Evolutionary conservation across 2,113 vertebrate species (phyloP).

Genomic region (Aramus guarauna): DNA sequence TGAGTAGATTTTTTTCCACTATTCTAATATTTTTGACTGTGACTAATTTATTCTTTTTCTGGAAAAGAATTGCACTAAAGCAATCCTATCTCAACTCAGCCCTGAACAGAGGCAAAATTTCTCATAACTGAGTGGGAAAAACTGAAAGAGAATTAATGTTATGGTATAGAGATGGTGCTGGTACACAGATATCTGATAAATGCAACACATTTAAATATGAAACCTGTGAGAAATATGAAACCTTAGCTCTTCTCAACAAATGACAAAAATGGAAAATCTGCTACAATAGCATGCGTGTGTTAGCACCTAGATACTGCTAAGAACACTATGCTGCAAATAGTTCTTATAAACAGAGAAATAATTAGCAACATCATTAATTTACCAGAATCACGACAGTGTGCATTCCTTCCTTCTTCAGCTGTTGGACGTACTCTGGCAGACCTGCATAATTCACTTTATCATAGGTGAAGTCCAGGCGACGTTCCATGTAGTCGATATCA

Average conservation of each 20-base stretch:
- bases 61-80: neutral
- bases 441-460: conserved; percentile 77
- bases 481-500: conserved; percentile 89
- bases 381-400: conserved; percentile 86
- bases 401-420: conserved; percentile 81
- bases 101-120: neutral
- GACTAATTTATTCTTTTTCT: neutral
- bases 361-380: neutral
- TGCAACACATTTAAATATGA: neutral
- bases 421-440: conserved; percentile 80
- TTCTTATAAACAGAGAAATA: neutral
- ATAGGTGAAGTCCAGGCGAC: conserved; percentile 85
- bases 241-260: neutral
- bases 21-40: neutral
- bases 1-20: neutral
- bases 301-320: neutral
- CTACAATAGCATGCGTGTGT: neutral
- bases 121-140: neutral
- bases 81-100: neutral
- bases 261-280: neutral
- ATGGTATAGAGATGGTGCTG: neutral
- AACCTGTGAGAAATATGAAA: neutral
- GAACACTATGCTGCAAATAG: neutral
- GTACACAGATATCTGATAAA: neutral
- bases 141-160: neutral